Evolutionary conservation across 2,888 invertebrate species (phyloP), one percentile per base, ranked within the genome.

Genomic region (Bhutanitis thaidina): DNA sequence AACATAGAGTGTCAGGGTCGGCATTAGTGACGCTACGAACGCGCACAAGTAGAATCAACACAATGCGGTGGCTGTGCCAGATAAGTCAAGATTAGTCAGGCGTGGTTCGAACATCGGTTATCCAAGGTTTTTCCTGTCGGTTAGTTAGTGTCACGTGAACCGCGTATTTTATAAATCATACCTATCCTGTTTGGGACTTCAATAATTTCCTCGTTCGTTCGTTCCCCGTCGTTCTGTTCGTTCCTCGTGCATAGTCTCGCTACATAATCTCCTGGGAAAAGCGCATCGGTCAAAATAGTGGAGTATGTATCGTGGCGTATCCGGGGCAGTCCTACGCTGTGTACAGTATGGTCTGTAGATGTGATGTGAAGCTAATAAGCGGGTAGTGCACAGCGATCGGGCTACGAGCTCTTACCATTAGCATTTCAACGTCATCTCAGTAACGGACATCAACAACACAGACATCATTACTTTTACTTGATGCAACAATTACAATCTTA

Each of bases 401-500:
- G 60, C 68, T 71, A 74, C 64, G 57, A 65, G 67, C 73, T 70
- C 59, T 60, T 59, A 55, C 49, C 58, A 65, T 65, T 75, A 75
- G 75, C 75, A 55, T 47, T 53, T 57, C 55, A 63, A 67, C 65
- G 63, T 65, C 69, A 69, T 74, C 67, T 71, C 77, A 74, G 36
- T 51, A 72, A 71, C 71, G 72, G 76, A 79, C 81, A 77, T 68
- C 65, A 75, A 81, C 81, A 79, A 82, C 83, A 83, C 77, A 83
- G 75, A 85, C 76, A 78, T 80, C 77, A 74, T 78, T 80, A 80
- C 78, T 67, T 61, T 62, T 61, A 71, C 65, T 64, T 64, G 64
- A 77, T 72, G 77, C 76, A 69, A 65, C 60, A 58, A 63, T 56
- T 59, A 53, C 49, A 54, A 52, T 34, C 12, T 54, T 50, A 56